These are phyloP conservation scores for Cerastis leucographa DNA, from an alignment of 2,888 invertebrate genomes.

Conservation along the genomic window DNA sequence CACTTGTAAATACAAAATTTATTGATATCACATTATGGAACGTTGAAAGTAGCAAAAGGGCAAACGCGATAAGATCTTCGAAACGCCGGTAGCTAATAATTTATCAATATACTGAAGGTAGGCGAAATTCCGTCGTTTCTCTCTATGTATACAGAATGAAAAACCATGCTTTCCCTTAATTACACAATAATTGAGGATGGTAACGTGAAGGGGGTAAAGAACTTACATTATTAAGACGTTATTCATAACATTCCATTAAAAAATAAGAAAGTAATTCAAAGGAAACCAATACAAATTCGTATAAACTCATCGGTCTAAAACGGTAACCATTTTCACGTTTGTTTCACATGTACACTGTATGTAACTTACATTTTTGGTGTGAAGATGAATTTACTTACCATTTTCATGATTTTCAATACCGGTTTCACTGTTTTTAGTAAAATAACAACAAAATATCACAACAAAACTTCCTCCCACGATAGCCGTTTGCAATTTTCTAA, in stretches of 20 bases:
- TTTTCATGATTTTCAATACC: slow-evolving; percentile 72
- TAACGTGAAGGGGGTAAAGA: not conserved
- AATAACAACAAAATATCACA: slow-evolving; percentile 82
- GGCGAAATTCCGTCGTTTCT: slow-evolving; percentile 46
- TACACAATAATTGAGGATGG: not conserved
- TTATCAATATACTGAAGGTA: slow-evolving; percentile 65
- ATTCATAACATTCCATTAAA: slow-evolving; percentile 9
- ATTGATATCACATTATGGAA: slow-evolving; percentile 29
- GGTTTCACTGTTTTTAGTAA: slow-evolving; percentile 75
- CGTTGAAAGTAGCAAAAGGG: slow-evolving; percentile 57
- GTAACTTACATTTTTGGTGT: not conserved
- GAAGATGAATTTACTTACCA: slow-evolving; percentile 75
- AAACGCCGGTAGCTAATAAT: slow-evolving; percentile 65
- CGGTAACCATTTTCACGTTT: slow-evolving; percentile 16
- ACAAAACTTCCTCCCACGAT: slow-evolving; percentile 85
- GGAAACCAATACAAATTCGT: slow-evolving; percentile 59
- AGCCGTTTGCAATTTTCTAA: slow-evolving; percentile 79
- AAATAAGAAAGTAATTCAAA: slow-evolving; percentile 47
- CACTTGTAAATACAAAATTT: slow-evolving; percentile 18
- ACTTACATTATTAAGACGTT: not conserved
- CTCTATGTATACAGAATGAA: slow-evolving; percentile 23
- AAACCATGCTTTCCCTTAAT: slow-evolving; percentile 39
- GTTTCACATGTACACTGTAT: not conserved
- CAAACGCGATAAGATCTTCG: slow-evolving; percentile 63
- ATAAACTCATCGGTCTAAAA: slow-evolving; percentile 49